Evolutionary conservation across 2,888 invertebrate genomes (phyloP).

Genomic region (Abrostola triplasia): DNA sequence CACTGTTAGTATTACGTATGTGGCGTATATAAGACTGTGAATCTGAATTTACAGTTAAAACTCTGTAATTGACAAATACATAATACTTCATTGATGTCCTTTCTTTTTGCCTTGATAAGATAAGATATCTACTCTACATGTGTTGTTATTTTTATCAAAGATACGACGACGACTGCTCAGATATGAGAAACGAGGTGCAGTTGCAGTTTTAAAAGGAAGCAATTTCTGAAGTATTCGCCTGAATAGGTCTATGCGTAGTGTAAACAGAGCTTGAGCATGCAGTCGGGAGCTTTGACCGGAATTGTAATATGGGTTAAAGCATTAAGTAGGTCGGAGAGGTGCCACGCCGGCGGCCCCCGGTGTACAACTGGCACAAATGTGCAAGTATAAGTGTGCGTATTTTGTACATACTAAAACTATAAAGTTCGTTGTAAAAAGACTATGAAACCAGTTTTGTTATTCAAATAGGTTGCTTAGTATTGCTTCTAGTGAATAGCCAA

Average conservation of each 20-base stretch:
- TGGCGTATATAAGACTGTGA: no score
- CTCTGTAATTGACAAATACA: constrained; percentile 7
- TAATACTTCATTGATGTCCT: constrained; percentile 25
- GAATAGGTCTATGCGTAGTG: constrained; percentile 25
- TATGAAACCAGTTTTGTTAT: constrained; percentile 16
- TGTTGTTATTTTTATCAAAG: constrained; percentile 40
- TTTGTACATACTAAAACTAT: neutral
- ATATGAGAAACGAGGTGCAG: constrained; percentile 10
- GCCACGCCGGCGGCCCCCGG: constrained; percentile 52
- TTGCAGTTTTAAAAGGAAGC: constrained; percentile 22
- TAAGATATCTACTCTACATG: constrained; percentile 32
- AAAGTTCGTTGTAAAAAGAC: neutral
- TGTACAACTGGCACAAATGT: constrained; percentile 16
- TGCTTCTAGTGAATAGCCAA: constrained; percentile 13
- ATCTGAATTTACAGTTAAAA: neutral
- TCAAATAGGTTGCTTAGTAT: constrained; percentile 19
- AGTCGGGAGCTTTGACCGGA: constrained; percentile 43
- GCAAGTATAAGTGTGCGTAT: constrained; percentile 7
- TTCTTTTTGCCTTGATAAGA: constrained; percentile 51
- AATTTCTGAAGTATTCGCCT: neutral
- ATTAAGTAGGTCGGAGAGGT: constrained; percentile 68
- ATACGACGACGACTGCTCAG: constrained; percentile 11
- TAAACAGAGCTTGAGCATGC: constrained; percentile 33
- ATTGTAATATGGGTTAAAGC: constrained; percentile 61
- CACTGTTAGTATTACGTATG: no score